Conservation (phyloP, 2,797 vertebrate genomes). For the Onychomys arenicola region DNA sequence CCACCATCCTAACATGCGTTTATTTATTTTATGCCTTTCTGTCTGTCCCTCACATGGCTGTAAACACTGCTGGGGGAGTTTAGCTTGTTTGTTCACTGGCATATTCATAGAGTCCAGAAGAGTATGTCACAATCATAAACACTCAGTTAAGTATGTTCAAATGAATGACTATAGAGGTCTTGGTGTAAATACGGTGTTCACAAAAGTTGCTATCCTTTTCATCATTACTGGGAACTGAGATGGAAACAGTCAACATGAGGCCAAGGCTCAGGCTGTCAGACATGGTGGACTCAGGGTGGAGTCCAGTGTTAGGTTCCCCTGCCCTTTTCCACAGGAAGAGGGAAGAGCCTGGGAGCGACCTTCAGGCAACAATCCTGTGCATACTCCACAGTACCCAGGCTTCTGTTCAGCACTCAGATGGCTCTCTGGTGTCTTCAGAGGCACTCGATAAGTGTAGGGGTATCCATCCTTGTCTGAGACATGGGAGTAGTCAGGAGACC, state of each 20-base stretch:
- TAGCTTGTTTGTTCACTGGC: neutral
- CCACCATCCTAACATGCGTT: neutral
- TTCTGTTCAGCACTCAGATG: neutral
- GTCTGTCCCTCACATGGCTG: neutral
- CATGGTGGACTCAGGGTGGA: neutral
- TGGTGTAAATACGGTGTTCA: neutral
- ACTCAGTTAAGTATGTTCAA: neutral
- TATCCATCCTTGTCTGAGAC: neutral
- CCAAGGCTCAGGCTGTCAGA: neutral
- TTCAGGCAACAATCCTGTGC: neutral
- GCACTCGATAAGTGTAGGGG: neutral
- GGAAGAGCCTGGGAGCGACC: neutral
- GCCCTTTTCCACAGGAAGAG: fast-evolving
- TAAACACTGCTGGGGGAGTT: neutral
- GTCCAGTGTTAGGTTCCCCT: neutral
- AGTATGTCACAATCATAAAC: neutral
- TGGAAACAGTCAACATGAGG: neutral
- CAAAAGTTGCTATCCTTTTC: neutral
- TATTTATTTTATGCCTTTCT: neutral
- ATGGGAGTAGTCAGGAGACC: neutral
- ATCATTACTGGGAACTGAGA: neutral
- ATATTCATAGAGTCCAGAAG: constrained; percentile 9
- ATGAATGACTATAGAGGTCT: neutral
- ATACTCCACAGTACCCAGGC: neutral
- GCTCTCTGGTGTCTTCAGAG: constrained; percentile 26